These are phyloP conservation scores for Lytechinus pictus DNA, from an alignment of 35 echinoderm and acorn worm species.

Conservation along the genomic window DNA sequence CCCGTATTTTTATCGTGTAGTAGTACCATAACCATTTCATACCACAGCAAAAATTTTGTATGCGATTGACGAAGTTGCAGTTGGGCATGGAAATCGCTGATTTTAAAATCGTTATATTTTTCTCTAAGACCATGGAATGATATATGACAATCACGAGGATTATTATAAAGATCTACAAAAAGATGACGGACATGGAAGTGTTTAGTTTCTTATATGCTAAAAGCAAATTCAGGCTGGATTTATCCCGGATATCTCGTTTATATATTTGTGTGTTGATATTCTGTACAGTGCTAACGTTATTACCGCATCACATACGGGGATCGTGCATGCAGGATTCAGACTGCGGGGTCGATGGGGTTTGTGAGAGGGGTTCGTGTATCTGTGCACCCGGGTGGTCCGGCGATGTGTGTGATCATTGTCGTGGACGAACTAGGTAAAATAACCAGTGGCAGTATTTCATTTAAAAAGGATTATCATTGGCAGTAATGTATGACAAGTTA, in stretches of 20 bases:
- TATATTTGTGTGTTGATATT: conserved; percentile 40
- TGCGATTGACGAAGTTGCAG: too few relatives aligned
- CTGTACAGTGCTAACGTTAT: conserved; percentile 44
- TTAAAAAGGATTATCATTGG: too few relatives aligned
- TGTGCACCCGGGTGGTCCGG: conserved; percentile 36
- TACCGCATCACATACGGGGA: conserved; percentile 4
- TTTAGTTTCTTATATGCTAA: conserved; percentile 42
- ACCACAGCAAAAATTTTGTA: too few relatives aligned
- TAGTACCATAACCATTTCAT: too few relatives aligned
- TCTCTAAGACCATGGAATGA: not conserved
- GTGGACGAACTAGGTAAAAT: conserved; percentile 36
- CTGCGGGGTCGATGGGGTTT: not conserved
- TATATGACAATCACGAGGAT: not conserved
- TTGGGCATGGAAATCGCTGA: too few relatives aligned
- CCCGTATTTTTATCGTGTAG: too few relatives aligned
- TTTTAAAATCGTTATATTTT: not conserved
- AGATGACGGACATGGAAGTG: conserved; percentile 43
- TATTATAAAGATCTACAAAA: not conserved
- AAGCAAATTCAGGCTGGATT: conserved; percentile 42
- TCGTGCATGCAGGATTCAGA: not conserved
- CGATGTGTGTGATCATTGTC: conserved; percentile 38
- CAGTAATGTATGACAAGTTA: too few relatives aligned
- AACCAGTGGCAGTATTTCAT: not conserved
- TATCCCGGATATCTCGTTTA: not conserved
- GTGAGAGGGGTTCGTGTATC: conserved; percentile 5